These are phyloP conservation scores for Archips xylosteana DNA, from an alignment of 2,888 invertebrate species.

Conservation along the genomic window DNA sequence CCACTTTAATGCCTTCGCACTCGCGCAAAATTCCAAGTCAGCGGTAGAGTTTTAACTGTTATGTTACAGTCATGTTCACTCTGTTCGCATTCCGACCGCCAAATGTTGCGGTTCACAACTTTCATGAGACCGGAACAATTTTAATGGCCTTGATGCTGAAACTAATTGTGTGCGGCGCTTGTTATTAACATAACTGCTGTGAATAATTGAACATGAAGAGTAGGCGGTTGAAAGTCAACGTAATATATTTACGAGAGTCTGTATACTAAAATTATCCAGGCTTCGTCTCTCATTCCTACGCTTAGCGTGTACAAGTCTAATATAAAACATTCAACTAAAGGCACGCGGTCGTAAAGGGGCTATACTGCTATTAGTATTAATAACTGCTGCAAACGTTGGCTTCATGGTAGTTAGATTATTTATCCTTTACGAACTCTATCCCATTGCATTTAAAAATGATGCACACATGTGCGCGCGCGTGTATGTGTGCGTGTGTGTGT, in stretches of 20 bases:
- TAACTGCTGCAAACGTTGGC: too few relatives aligned
- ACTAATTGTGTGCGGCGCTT: constrained; percentile 16
- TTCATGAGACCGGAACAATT: constrained; percentile 19
- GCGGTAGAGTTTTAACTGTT: constrained; percentile 6
- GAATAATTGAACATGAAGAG: background rate
- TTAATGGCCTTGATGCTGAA: constrained; percentile 20
- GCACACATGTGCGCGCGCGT: too few relatives aligned
- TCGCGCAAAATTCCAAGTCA: background rate
- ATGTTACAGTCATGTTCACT: constrained; percentile 2
- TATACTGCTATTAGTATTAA: too few relatives aligned
- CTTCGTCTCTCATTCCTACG: too few relatives aligned
- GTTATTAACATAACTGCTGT: constrained; percentile 20
- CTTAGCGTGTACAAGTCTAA: too few relatives aligned
- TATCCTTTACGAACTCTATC: too few relatives aligned
- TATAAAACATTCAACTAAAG: too few relatives aligned
- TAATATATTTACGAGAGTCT: background rate
- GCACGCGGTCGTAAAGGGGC: too few relatives aligned
- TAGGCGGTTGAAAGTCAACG: background rate
- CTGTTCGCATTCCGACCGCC: constrained; percentile 28
- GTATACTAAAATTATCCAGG: background rate
- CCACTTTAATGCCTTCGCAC: background rate
- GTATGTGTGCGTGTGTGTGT: too few relatives aligned
- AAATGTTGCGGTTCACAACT: constrained; percentile 34
- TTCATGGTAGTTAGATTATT: too few relatives aligned
- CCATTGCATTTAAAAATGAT: too few relatives aligned